phyloP scores from a whole-genome alignment of 2,113 vertebrate species.

The Casuarius casuarius region DNA sequence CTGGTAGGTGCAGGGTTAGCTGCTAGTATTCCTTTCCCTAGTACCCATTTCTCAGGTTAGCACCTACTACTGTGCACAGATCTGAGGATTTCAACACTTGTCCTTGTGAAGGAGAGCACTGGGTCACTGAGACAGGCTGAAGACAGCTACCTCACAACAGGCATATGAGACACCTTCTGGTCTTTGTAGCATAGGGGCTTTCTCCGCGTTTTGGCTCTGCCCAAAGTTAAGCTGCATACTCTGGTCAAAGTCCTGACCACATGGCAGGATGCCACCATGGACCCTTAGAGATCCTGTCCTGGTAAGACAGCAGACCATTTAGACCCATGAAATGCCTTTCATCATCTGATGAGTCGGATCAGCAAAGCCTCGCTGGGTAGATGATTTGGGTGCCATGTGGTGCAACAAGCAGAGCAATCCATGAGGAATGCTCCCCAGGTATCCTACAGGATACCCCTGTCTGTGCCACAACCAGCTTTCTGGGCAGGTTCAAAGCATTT shows the following conservation, averaged over 20 bases:
- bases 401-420: neutral
- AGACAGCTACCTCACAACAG: neutral
- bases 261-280: neutral
- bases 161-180: neutral
- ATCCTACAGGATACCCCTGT: neutral
- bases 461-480: neutral
- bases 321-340: neutral
- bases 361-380: neutral
- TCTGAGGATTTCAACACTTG: neutral
- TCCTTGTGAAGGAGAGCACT: neutral
- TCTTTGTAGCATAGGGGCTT: neutral
- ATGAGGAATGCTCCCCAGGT: neutral
- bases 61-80: neutral
- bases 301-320: neutral
- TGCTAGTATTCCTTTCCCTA: neutral
- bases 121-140: neutral
- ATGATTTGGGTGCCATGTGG: neutral
- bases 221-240: neutral
- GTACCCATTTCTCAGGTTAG: neutral
- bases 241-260: neutral
- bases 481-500: neutral
- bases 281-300: neutral
- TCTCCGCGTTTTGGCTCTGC: neutral
- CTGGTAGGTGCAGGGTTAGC: neutral
- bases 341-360: neutral